These are phyloP conservation scores for Phaetusa simplex DNA, from an alignment of 2,113 vertebrate genomes.

Conservation along the genomic window DNA sequence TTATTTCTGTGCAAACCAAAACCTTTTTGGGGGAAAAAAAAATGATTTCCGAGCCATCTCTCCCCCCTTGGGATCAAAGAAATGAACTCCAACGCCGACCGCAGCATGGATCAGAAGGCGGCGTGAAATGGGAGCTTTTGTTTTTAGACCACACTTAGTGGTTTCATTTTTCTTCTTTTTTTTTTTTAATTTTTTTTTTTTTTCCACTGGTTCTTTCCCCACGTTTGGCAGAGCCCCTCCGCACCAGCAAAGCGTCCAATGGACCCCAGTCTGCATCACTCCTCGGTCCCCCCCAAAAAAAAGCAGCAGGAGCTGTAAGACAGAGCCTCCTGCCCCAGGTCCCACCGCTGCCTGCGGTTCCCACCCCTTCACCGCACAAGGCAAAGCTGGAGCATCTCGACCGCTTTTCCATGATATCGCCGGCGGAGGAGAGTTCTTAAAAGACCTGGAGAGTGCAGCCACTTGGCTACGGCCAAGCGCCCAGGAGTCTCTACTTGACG, in stretches of 20 bases:
- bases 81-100: background rate
- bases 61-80: background rate
- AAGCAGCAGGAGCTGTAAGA: background rate
- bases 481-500: background rate
- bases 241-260: background rate
- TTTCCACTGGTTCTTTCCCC: background rate
- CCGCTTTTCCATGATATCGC: background rate
- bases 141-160: background rate
- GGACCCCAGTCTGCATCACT: background rate
- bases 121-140: background rate
- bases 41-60: background rate
- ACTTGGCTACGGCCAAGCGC: background rate
- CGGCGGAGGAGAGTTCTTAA: background rate
- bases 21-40: background rate
- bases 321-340: background rate
- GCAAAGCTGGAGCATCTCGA: background rate
- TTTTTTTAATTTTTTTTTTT: background rate
- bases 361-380: background rate
- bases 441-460: background rate
- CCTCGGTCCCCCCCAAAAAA: background rate
- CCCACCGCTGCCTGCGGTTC: background rate
- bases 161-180: background rate
- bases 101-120: background rate
- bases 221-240: background rate
- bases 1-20: background rate